These are phyloP conservation scores for Philopedon plagiatum DNA, from an alignment of 2,888 invertebrate species.

Conservation along the genomic window DNA sequence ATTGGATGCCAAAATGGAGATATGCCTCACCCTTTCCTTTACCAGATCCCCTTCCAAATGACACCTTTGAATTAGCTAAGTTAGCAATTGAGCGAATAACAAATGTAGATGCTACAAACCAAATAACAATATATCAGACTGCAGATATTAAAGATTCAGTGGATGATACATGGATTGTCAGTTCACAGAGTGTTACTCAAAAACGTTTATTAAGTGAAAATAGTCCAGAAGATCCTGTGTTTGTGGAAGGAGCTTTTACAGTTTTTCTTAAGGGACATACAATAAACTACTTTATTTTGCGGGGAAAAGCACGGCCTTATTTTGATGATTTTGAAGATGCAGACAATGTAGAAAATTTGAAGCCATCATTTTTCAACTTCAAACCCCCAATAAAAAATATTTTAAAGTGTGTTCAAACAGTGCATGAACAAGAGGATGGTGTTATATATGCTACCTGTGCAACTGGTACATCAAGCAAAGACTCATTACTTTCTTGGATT, in stretches of 20 bases:
- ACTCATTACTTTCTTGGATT: constrained; percentile 94
- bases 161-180: constrained; percentile 94
- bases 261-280: constrained; percentile 83
- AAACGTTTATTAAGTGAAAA: constrained; percentile 78
- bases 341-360: constrained; percentile 83
- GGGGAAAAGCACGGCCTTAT: constrained; percentile 76
- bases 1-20: constrained; percentile 96
- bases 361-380: constrained; percentile 73
- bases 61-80: constrained; percentile 83
- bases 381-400: constrained; percentile 64
- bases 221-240: constrained; percentile 75
- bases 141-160: constrained; percentile 80
- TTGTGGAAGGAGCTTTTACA: constrained; percentile 87
- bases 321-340: constrained; percentile 71
- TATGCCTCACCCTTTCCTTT: constrained; percentile 89
- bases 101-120: constrained; percentile 76
- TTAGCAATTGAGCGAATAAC: constrained; percentile 88
- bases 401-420: constrained; percentile 72
- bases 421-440: constrained; percentile 95
- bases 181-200: constrained; percentile 87
- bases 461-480: constrained; percentile 91
- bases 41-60: constrained; percentile 83
- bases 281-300: constrained; percentile 87
- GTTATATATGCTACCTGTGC: constrained; percentile 90
- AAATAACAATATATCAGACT: constrained; percentile 70